Evolutionary conservation across 2,113 vertebrate species (phyloP).

Genomic region (Pseudorhombus dupliciocellatus): DNA sequence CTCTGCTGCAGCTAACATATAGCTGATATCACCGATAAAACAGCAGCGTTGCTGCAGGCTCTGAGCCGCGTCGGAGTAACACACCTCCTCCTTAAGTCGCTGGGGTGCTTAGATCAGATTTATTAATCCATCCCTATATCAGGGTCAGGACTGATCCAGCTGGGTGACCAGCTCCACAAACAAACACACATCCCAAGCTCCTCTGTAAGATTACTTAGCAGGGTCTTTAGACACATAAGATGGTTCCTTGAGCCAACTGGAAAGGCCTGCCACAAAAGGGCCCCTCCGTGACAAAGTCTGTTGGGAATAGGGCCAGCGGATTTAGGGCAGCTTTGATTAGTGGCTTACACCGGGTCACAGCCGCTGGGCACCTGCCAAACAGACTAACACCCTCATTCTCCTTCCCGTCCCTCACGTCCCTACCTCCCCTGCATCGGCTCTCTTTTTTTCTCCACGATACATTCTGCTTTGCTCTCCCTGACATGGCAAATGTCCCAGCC

Average conservation of each 20-base stretch:
- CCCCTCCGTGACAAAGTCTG: constrained; percentile 62
- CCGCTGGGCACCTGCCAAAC: constrained; percentile 74
- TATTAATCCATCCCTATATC: constrained; percentile 62
- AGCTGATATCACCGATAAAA: constrained; percentile 50
- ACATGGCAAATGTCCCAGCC: neutral
- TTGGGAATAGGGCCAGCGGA: constrained; percentile 68
- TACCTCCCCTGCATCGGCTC: constrained; percentile 15
- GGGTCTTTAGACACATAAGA: constrained; percentile 66
- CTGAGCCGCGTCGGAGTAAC: constrained; percentile 26
- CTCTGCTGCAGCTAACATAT: constrained; percentile 29
- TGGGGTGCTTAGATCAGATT: constrained; percentile 49
- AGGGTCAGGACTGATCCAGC: constrained; percentile 35
- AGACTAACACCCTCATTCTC: constrained; percentile 47
- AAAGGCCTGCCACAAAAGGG: constrained; percentile 72
- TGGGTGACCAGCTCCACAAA: constrained; percentile 49
- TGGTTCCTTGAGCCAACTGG: constrained; percentile 74
- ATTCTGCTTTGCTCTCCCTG: constrained; percentile 37
- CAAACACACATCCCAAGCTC: constrained; percentile 46
- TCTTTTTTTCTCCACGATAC: constrained; percentile 24
- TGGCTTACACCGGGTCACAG: constrained; percentile 79
- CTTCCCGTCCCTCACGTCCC: constrained; percentile 10
- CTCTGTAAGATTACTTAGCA: constrained; percentile 64
- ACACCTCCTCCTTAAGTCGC: constrained; percentile 50
- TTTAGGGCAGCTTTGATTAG: constrained; percentile 79
- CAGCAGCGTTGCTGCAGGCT: constrained; percentile 28